Evolutionary conservation across 1,140 invertebrate species (phyloP).

Genomic region (Euwallacea fornicatus): DNA sequence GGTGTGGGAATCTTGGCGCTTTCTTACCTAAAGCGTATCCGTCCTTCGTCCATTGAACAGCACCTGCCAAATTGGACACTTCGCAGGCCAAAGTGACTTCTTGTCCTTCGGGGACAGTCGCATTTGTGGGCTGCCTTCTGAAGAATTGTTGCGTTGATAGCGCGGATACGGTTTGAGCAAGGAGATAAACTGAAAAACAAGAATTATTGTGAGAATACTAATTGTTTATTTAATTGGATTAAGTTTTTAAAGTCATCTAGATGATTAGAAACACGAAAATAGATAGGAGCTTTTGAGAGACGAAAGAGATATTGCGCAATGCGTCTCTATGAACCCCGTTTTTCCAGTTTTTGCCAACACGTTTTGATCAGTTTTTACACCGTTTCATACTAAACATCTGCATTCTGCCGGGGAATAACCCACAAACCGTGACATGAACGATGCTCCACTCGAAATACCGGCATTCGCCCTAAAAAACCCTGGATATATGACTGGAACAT

Average conservation of each 20-base stretch:
- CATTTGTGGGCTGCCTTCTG: conserved; percentile 72
- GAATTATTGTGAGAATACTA: not conserved
- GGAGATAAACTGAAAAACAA: conserved; percentile 40
- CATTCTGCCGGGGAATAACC: no score
- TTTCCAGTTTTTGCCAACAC: no score
- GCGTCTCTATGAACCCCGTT: no score
- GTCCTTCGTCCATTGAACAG: conserved; percentile 93
- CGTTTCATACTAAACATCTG: no score
- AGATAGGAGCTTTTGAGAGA: no score
- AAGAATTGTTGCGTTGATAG: conserved; percentile 72
- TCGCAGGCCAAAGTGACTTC: conserved; percentile 83
- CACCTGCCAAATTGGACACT: conserved; percentile 79
- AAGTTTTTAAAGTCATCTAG: not conserved
- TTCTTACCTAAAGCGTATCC: conserved; percentile 82
- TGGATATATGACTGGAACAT: no score
- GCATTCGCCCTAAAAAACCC: no score
- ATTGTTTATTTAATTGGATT: conserved; percentile 8
- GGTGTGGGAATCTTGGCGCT: no score
- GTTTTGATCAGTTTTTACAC: no score
- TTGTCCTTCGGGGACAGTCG: conserved; percentile 78
- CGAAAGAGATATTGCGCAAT: no score
- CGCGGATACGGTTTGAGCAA: conserved; percentile 14
- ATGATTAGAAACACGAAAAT: not conserved
- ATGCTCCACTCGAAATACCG: no score
- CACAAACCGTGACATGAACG: no score